These are phyloP conservation scores for Alcis repandata DNA, from an alignment of 2,888 invertebrate species.

Conservation along the genomic window DNA sequence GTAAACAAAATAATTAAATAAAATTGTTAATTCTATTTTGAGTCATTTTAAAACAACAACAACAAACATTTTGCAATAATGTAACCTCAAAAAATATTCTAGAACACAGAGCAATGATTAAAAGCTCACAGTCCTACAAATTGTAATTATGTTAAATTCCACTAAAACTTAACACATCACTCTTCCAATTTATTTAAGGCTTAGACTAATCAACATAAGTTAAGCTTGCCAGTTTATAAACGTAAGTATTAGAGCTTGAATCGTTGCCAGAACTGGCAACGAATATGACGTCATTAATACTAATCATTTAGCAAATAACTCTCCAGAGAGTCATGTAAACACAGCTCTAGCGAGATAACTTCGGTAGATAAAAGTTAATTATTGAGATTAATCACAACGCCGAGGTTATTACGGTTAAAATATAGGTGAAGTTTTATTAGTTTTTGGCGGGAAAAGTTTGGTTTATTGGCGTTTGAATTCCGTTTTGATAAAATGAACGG, in stretches of 20 bases:
- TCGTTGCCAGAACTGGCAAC: slow-evolving; percentile 23
- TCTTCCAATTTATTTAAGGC: neutral
- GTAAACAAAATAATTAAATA: no score
- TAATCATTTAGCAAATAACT: slow-evolving; percentile 40
- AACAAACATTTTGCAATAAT: no score
- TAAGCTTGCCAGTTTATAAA: neutral
- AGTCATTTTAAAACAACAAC: no score
- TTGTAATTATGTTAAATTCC: no score
- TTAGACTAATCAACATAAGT: neutral
- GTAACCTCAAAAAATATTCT: no score
- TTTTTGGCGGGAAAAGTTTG: slow-evolving; percentile 35
- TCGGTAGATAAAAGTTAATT: slow-evolving; percentile 50
- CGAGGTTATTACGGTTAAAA: slow-evolving; percentile 45
- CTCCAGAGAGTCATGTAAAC: slow-evolving; percentile 26
- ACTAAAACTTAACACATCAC: neutral
- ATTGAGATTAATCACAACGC: slow-evolving; percentile 48
- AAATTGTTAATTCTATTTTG: no score
- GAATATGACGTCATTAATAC: slow-evolving; percentile 41
- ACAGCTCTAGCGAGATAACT: slow-evolving; percentile 39
- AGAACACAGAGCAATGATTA: no score
- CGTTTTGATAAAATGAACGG: slow-evolving; percentile 17
- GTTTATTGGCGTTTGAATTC: slow-evolving; percentile 26
- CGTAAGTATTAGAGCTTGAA: slow-evolving; percentile 17
- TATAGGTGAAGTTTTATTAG: slow-evolving; percentile 48
- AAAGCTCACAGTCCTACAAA: no score